Evolutionary conservation across 2,113 vertebrate species (phyloP).

Genomic region (Ictidomys tridecemlineatus): DNA sequence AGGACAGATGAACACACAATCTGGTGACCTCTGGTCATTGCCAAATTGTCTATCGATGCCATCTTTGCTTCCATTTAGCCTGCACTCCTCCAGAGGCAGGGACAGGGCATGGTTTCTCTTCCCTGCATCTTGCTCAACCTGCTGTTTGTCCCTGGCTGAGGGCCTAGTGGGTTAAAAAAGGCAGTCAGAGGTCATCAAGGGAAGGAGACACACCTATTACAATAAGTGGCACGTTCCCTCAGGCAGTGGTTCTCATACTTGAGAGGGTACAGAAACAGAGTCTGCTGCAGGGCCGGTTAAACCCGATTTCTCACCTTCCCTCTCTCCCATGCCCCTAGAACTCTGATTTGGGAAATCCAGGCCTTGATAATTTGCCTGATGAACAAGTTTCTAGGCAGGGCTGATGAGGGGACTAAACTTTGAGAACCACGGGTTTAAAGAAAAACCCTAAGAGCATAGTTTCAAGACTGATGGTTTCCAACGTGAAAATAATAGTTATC

Average conservation of each 20-base stretch:
- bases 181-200: background rate
- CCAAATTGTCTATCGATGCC: background rate
- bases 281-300: background rate
- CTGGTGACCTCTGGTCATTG: background rate
- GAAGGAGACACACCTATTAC: background rate
- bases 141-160: background rate
- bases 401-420: background rate
- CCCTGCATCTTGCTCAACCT: background rate
- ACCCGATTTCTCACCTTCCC: background rate
- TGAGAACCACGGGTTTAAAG: background rate
- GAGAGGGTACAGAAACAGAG: background rate
- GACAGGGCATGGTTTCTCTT: background rate
- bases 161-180: background rate
- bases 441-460: background rate
- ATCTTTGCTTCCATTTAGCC: background rate
- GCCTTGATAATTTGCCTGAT: background rate
- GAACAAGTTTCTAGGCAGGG: background rate
- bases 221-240: background rate
- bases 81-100: background rate
- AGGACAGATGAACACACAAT: background rate
- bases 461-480: conserved; percentile 32
- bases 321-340: background rate
- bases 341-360: background rate
- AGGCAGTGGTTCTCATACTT: background rate
- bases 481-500: background rate